A percentile compares a stretch with the other conserved stretches of the same genome.
Conservation (phyloP, 37 sponge, comb jelly and placozoan species). For the Ianthella basta region DNA sequence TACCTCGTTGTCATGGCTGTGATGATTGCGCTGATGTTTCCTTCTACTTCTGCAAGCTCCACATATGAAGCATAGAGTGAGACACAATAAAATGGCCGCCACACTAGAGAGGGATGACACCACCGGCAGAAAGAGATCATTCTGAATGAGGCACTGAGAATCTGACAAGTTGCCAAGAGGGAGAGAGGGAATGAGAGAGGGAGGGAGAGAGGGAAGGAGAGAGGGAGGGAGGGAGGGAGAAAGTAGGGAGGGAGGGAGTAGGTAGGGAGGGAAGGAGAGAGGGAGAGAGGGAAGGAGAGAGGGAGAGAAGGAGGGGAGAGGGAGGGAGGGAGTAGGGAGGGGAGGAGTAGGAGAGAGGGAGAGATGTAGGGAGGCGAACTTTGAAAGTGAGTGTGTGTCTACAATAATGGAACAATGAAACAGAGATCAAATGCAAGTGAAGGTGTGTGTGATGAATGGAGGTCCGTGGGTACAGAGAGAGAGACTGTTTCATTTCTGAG, state of each 20-base stretch:
- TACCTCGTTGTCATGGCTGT: too few species aligned
- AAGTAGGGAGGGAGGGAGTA: neutral
- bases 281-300: neutral
- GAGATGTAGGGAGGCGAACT: neutral
- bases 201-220: neutral
- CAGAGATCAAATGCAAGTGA: neutral
- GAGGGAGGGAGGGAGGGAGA: neutral
- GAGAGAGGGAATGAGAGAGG: neutral
- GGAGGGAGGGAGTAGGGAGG: constrained; percentile 4
- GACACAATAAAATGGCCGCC: neutral
- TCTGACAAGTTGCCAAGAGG: neutral
- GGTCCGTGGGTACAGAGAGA: too few species aligned
- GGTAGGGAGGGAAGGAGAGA: neutral
- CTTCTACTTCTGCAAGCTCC: constrained; percentile 26
- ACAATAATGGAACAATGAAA: neutral
- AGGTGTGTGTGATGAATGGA: too few species aligned
- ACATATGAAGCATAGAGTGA: constrained; percentile 53
- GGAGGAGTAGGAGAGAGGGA: neutral
- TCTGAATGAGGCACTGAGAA: neutral
- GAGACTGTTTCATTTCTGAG: too few species aligned
- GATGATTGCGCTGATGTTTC: too few species aligned
- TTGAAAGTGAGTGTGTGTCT: neutral
- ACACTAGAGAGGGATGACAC: neutral
- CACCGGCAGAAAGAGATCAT: neutral
- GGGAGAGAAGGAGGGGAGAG: neutral